A percentile compares a stretch with the other conserved stretches of the same genome.
Conservation (phyloP, 2,113 vertebrate species). For the Petaurus breviceps region DNA sequence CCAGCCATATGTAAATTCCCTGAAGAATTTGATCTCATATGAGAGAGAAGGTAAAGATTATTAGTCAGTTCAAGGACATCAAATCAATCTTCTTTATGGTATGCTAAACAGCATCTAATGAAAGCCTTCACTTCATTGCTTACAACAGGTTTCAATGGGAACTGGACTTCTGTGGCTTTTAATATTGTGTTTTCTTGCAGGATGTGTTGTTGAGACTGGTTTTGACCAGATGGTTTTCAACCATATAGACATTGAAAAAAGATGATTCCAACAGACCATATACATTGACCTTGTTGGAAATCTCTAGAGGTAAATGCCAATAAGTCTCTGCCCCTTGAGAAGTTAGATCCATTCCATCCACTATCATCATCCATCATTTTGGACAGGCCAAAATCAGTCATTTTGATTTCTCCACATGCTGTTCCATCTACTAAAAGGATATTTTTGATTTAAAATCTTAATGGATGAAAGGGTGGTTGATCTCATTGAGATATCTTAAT, state of each 20-base stretch:
- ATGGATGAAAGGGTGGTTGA: slow-evolving; percentile 99
- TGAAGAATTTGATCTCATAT: slow-evolving; percentile 99
- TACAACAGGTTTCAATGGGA: slow-evolving; percentile 97
- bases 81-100: slow-evolving; percentile 97
- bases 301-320: slow-evolving; percentile 93
- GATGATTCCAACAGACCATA: slow-evolving; percentile 99
- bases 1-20: slow-evolving; percentile 95
- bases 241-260: slow-evolving; percentile 99
- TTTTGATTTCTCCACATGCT: slow-evolving; percentile 99
- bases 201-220: slow-evolving; percentile 99
- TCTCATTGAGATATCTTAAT: slow-evolving; percentile 99
- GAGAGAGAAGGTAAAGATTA: slow-evolving; percentile 96
- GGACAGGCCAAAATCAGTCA: slow-evolving; percentile 98
- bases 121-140: slow-evolving; percentile 97
- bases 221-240: slow-evolving; percentile 99
- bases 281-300: slow-evolving; percentile 98
- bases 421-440: slow-evolving; percentile 98
- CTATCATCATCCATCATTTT: slow-evolving; percentile 99
- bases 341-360: slow-evolving; percentile 99
- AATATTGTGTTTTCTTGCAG: slow-evolving; percentile 99
- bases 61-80: slow-evolving; percentile 97
- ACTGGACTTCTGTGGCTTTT: slow-evolving; percentile 98
- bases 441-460: slow-evolving; percentile 99
- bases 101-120: slow-evolving; percentile 74
- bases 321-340: slow-evolving; percentile 99